Percentiles rank a stretch among this genome's conserved stretches.
Evolutionary conservation across 2,888 invertebrate genomes (phyloP).

Genomic region (Phasia obesa): DNA sequence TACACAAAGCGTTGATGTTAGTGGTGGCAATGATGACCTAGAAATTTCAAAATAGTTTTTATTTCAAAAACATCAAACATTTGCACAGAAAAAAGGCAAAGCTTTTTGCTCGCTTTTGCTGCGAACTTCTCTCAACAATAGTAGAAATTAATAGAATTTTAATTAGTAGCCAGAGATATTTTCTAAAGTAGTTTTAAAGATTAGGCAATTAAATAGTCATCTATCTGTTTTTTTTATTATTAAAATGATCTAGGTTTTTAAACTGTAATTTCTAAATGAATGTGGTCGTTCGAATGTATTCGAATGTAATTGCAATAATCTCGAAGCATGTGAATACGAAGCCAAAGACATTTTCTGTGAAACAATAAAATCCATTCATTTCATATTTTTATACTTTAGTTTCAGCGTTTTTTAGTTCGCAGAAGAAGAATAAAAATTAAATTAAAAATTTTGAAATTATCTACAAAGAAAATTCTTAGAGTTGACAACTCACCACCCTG

Average conservation of each 20-base stretch:
- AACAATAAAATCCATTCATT: conserved; percentile 45
- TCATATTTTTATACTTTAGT: background rate
- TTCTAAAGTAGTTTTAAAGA: conserved; percentile 8
- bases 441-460: too few relatives aligned
- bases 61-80: conserved; percentile 59
- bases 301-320: conserved; percentile 31
- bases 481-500: background rate
- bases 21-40: conserved; percentile 47
- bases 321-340: background rate
- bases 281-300: conserved; percentile 15
- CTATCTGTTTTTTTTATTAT: conserved; percentile 9
- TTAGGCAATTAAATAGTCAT: conserved; percentile 34
- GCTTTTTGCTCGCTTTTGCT: conserved; percentile 8
- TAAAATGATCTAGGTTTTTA: background rate
- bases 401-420: background rate
- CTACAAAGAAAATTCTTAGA: background rate
- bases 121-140: background rate
- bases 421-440: too few relatives aligned
- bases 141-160: conserved; percentile 64
- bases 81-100: conserved; percentile 44
- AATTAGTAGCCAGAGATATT: conserved; percentile 57
- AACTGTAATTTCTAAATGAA: conserved; percentile 17
- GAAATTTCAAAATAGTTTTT: conserved; percentile 62
- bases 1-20: background rate
- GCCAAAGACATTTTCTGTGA: background rate